These are phyloP conservation scores for Hyperoplus immaculatus DNA, from an alignment of 2,797 vertebrate genomes.

Conservation along the genomic window DNA sequence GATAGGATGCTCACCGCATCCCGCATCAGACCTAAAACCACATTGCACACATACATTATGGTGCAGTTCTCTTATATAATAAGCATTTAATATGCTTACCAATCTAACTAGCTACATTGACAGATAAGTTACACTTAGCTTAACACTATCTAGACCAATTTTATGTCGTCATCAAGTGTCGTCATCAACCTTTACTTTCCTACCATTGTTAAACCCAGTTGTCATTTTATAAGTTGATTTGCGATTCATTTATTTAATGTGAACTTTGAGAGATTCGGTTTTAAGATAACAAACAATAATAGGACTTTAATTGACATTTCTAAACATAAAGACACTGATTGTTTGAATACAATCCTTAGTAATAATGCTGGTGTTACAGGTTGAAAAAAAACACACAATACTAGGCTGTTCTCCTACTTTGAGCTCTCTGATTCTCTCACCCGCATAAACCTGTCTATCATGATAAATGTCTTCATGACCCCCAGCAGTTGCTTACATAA, in stretches of 20 bases:
- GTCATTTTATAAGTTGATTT: background rate
- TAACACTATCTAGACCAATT: background rate
- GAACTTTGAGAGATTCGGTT: background rate
- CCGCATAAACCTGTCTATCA: constrained; percentile 16
- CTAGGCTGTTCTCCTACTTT: background rate
- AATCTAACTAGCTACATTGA: background rate
- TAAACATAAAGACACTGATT: background rate
- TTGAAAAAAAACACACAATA: background rate
- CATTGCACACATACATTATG: background rate
- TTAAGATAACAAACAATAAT: background rate
- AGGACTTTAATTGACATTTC: background rate
- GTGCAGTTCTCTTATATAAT: background rate
- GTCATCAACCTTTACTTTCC: background rate
- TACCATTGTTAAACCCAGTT: background rate
- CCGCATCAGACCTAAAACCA: background rate
- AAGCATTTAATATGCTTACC: background rate
- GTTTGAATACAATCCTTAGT: background rate
- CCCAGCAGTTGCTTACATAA: background rate
- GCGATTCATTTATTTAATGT: background rate
- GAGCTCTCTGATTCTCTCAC: constrained; percentile 9
- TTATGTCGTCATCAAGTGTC: background rate
- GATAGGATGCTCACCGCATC: no score
- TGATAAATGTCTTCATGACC: constrained; percentile 15
- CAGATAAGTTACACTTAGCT: background rate
- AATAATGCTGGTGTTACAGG: background rate